Evolutionary conservation across 2,888 invertebrate genomes (phyloP), one percentile per base, ranked within the genome.

Genomic region (Megalurothrips usitatus): DNA sequence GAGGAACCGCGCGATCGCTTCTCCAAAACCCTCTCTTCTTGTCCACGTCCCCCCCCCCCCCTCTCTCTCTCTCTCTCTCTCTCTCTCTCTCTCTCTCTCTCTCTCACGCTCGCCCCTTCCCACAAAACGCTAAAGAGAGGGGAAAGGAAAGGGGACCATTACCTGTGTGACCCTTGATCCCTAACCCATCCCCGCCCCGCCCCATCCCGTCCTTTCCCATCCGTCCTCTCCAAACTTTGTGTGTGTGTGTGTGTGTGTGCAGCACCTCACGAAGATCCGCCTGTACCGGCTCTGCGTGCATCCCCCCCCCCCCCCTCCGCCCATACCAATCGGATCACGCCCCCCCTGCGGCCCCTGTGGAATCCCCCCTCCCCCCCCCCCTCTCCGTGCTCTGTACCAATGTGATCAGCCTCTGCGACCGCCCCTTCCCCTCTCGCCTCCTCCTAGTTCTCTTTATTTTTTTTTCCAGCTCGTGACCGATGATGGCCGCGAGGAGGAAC

Each of bases 141-240:
- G 52, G 52, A n/a, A 58, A n/a, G 58, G n/a, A 2, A 58, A 14
- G 58, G 58, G n/a, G 58, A 14, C 58, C 58, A 58, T 58, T 58
- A 58, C 58, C 58, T 58, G 17, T 58, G 58, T 58, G 58, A 58
- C 58, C 58, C 58, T n/a, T 58, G 58, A 58, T 43, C 58, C 58
- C 58, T 58, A 17, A 17, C 58, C 58, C 19, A 58, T 14, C 58
- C 58, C 58, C 19, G 58, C 58, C 58, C 58, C 19, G 58, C 58
- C 58, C 58, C 17, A n/a, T n/a, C 58, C 58, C 19, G 58, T n/a
- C 58, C 34, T 43, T 43, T 43, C 34, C 34, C 34, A 43, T 43
- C 2, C 34, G 34, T 43, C 34, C 52, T 52, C 14, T 52, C 52
- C 58, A 58, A 58, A 58, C 58, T 10, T 52, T 17, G 19, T 58